Base-by-base conservation (phyloP, 2,888 invertebrate species). In the Camponotus fellah region DNA sequence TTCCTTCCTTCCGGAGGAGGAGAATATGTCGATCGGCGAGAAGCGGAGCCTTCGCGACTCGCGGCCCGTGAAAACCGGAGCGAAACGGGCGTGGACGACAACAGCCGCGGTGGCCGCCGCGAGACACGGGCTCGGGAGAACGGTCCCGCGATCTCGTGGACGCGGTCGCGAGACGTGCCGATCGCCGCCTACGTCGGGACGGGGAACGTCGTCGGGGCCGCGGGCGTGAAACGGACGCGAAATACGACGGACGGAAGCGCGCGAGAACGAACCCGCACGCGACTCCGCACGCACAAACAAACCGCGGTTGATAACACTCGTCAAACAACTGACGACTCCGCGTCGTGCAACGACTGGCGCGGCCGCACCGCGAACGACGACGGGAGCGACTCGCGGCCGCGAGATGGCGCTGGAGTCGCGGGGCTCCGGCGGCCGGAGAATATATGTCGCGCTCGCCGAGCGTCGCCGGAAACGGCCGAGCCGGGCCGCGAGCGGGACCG, bases 281-380 rank as follows among this genome's bases (percentile, higher is more conserved):
- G 32, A n/a, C 12, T n/a, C 49, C 10, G 72, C 71, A 62, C 90
- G 89, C 91, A 88, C 91, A 89, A 92, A 92, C 89, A 92, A 92
- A 91, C 91, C 93, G 92, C 92, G 92, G 90, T 92, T 79, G 46
- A 17, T 79, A 79, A 34, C 37, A 92, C 91, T 92, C 92, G 92
- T 92, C 91, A 93, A 94, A 93, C 92, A 92, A 94, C 94, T 93
- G 94, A 93, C 79, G 79, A 79, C 72, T 71, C 71, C 58, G 71
- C 79, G 60, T 69, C 91, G 92, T 91, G 92, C 92, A 91, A 92
- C 92, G 91, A 94, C 91, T 91, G 58, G 79, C 72, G 79, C 92
- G 92, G 90, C 90, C 90, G 86, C 87, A 85, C 87, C 86, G 32
- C 68, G 56, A 65, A 76, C 46, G 37, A 90, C 86, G 88, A 91